These are phyloP conservation scores for Liparis tanakae DNA, from an alignment of 2,797 vertebrate species.

Conservation along the genomic window DNA sequence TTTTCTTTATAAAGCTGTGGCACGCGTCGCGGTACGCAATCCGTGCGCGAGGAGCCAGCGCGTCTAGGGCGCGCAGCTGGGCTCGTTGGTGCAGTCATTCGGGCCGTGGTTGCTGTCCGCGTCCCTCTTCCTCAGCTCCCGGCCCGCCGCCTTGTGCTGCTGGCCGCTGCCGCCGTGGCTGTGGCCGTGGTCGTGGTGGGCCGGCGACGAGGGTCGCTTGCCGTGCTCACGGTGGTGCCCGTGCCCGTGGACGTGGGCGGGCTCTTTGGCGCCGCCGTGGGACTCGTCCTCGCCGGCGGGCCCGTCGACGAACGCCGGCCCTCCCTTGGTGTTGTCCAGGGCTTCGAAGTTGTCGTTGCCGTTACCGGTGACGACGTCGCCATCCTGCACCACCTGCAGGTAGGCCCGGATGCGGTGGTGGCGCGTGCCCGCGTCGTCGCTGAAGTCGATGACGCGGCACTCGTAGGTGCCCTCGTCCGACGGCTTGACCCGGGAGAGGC, in stretches of 20 bases:
- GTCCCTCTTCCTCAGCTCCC: conserved; percentile 91
- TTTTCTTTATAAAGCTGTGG: conserved; percentile 36
- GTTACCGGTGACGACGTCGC: conserved; percentile 9
- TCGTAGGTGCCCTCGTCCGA: conserved; percentile 92
- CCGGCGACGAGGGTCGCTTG: conserved; percentile 45
- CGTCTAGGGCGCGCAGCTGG: conserved; percentile 88
- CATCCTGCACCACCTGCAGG: conserved; percentile 77
- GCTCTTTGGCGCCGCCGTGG: conserved; percentile 51
- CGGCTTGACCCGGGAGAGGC: conserved; percentile 89
- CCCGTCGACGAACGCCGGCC: conserved; percentile 15
- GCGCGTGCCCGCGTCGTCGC: conserved; percentile 86
- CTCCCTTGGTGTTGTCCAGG: conserved; percentile 71
- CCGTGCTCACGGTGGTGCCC: conserved; percentile 62
- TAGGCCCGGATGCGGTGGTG: conserved; percentile 88
- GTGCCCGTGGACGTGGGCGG: conserved; percentile 60
- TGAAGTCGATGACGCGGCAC: conserved; percentile 91
- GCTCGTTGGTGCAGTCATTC: conserved; percentile 82
- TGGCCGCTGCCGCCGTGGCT: conserved; percentile 37
- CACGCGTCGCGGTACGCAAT: conserved; percentile 53
- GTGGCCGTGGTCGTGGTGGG: conserved; percentile 61
- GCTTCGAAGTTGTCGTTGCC: conserved; percentile 63
- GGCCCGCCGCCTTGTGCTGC: conserved; percentile 85
- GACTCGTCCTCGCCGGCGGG: conserved; percentile 17
- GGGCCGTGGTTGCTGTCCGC: conserved; percentile 78
- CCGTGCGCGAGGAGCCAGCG: conserved; percentile 23